Percentiles rank a stretch among this genome's conserved stretches.
Evolutionary conservation across 2,888 invertebrate species (phyloP).

Genomic region (Drosophila stalkeri): DNA sequence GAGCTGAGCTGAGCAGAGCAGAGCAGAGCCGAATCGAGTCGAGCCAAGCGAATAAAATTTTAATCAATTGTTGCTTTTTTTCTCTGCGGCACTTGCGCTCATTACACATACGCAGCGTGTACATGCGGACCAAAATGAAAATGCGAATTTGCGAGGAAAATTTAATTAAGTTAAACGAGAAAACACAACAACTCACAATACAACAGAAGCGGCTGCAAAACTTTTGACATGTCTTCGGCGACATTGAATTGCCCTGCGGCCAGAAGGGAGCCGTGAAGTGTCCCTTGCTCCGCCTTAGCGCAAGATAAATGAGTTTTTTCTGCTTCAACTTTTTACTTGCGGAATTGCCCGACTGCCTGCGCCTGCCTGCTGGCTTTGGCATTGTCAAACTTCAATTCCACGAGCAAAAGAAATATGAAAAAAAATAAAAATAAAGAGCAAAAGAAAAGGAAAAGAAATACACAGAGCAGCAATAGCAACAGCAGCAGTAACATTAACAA

Average conservation of each 20-base stretch:
- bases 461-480: constrained; percentile 36
- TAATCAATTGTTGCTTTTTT: constrained; percentile 70
- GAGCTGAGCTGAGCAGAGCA: not conserved
- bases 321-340: constrained; percentile 59
- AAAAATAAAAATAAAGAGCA: constrained; percentile 7
- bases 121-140: constrained; percentile 34
- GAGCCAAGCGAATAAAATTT: constrained; percentile 54
- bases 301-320: constrained; percentile 65
- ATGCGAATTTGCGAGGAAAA: constrained; percentile 65
- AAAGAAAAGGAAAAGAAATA: constrained; percentile 15
- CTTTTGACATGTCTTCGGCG: constrained; percentile 71
- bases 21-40: not conserved
- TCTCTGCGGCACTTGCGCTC: constrained; percentile 23
- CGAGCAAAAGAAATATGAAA: constrained; percentile 55
- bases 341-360: constrained; percentile 47
- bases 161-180: constrained; percentile 79
- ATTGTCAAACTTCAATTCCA: constrained; percentile 69
- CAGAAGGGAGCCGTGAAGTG: constrained; percentile 29
- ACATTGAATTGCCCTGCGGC: constrained; percentile 63
- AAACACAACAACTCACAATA: constrained; percentile 36
- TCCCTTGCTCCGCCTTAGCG: constrained; percentile 4
- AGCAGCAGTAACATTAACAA: constrained; percentile 31
- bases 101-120: constrained; percentile 41
- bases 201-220: constrained; percentile 36
- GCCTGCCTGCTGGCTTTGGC: constrained; percentile 63